These are phyloP conservation scores for Onychomys arenicola DNA, from an alignment of 2,797 vertebrate genomes.

Conservation along the genomic window DNA sequence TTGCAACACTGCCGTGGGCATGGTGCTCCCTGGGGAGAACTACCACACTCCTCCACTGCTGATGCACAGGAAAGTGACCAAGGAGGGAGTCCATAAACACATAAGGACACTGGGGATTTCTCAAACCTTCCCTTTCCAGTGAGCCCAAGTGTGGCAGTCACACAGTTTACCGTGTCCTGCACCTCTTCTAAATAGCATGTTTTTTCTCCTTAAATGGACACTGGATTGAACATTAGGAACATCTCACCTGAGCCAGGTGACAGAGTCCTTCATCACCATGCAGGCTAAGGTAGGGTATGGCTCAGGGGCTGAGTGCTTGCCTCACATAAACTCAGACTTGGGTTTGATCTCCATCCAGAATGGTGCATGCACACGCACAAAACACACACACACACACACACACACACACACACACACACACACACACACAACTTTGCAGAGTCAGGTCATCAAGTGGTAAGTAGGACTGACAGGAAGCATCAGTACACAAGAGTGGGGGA, in stretches of 20 bases:
- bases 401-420: neutral
- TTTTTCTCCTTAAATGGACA: neutral
- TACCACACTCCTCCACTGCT: neutral
- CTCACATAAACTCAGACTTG: no score
- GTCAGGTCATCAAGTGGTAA: neutral
- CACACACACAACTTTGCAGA: neutral
- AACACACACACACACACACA: no score
- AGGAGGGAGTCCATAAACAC: neutral
- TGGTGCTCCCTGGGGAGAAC: fast-evolving
- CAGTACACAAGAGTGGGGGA: fast-evolving
- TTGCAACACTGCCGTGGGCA: neutral
- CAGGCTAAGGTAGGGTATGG: no score
- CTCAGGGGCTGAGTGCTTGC: neutral
- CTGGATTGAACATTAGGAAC: neutral
- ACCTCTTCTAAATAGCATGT: neutral
- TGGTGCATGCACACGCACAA: no score
- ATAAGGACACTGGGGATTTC: neutral
- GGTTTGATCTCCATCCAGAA: neutral
- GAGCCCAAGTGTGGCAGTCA: neutral
- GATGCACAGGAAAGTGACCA: neutral
- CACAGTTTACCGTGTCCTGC: neutral
- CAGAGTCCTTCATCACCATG: neutral
- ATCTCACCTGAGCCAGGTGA: neutral
- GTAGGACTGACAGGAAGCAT: neutral
- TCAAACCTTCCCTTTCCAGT: neutral